Conservation (phyloP, 30 jellyfish, hydroid and myxozoan species). For the Nemopilema nomurai region DNA sequence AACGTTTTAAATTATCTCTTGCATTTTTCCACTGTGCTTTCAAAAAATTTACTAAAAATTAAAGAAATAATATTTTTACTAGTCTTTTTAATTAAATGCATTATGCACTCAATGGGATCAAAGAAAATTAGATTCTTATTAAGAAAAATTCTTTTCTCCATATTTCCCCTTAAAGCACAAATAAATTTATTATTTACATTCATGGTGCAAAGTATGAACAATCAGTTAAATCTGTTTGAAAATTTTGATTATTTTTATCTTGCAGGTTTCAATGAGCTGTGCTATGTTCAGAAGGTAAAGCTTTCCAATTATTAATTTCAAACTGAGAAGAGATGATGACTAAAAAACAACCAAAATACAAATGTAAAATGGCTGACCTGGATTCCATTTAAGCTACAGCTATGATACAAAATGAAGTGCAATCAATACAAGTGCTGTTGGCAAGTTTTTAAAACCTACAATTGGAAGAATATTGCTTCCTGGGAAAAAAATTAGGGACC, state of each 20-base stretch:
- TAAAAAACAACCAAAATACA: not conserved
- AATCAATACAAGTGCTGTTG: not conserved
- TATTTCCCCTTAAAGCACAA: not conserved
- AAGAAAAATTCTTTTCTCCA: not conserved
- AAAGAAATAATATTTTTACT: not conserved
- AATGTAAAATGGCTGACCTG: not conserved
- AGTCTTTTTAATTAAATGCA: too few species aligned
- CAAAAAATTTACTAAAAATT: constrained; percentile 1
- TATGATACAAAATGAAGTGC: not conserved
- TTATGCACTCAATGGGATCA: not conserved
- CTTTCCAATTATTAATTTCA: not conserved
- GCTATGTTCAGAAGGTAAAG: not conserved
- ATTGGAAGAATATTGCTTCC: not conserved
- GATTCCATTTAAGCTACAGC: not conserved
- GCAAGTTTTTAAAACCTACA: not conserved
- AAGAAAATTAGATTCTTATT: not conserved
- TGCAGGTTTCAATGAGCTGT: not conserved
- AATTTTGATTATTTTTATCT: not conserved
- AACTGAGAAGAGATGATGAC: not conserved
- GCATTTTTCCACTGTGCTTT: not conserved
- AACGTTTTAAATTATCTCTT: not conserved
- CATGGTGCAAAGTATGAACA: not conserved
- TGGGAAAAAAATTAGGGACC: not conserved
- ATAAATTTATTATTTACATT: not conserved
- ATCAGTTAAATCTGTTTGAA: not conserved